Evolutionary conservation across 2,888 invertebrate species (phyloP).

Genomic region (Nomada flava): DNA sequence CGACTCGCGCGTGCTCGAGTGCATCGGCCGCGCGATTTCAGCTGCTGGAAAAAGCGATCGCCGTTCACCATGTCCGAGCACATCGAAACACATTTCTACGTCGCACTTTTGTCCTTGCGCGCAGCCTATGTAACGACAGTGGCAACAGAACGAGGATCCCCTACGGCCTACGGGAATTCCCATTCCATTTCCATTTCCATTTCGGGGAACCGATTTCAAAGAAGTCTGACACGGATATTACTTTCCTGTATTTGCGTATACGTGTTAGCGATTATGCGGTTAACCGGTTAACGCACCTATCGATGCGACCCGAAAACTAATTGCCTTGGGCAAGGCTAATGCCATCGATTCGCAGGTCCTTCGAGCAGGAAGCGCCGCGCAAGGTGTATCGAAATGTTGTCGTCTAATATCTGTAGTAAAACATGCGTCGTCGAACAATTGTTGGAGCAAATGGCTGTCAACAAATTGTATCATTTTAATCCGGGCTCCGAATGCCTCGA

Average conservation of each 20-base stretch:
- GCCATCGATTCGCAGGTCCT: not conserved
- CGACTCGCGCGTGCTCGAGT: constrained; percentile 16
- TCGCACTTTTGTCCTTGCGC: constrained; percentile 7
- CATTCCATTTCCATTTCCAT: too few relatives aligned
- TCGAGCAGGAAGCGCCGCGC: not conserved
- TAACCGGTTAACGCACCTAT: constrained; percentile 13
- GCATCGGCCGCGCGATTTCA: constrained; percentile 23
- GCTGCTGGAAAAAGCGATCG: constrained; percentile 28
- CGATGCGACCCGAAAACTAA: not conserved
- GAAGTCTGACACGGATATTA: constrained; percentile 10
- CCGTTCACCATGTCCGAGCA: not conserved
- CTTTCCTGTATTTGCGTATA: constrained; percentile 17
- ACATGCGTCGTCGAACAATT: not conserved
- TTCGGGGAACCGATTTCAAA: constrained; percentile 10
- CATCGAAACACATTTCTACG: not conserved
- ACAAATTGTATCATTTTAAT: not conserved
- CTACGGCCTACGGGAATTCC: too few relatives aligned
- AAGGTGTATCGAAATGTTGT: not conserved
- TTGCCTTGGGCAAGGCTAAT: not conserved
- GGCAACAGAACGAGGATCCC: constrained; percentile 15
- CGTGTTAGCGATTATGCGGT: not conserved
- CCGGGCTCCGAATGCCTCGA: constrained; percentile 16
- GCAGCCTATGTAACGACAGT: constrained; percentile 7
- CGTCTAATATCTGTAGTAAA: too few relatives aligned
- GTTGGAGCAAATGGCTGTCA: not conserved